These are phyloP conservation scores for Sitophilus oryzae DNA, from an alignment of 1,140 invertebrate species.

Conservation along the genomic window DNA sequence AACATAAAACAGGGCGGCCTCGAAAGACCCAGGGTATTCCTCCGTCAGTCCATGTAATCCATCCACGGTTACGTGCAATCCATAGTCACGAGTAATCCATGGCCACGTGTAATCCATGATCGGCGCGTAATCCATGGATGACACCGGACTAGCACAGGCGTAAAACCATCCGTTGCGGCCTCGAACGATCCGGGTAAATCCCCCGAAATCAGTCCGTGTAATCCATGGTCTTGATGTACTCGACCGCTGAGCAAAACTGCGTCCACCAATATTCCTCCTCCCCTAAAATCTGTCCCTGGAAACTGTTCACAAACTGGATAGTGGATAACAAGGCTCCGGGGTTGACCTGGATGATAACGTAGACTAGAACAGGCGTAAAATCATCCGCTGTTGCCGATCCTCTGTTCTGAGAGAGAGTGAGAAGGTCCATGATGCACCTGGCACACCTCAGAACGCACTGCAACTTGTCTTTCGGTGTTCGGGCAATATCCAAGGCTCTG, in stretches of 20 bases:
- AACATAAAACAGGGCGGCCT: background rate
- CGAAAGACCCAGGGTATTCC: too few species aligned
- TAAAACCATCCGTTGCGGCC: too few species aligned
- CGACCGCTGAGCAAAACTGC: constrained; percentile 92
- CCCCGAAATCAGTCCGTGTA: constrained; percentile 50
- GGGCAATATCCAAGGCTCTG: constrained; percentile 86
- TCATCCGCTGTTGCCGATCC: constrained; percentile 93
- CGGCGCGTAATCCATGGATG: too few species aligned
- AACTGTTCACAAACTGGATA: constrained; percentile 92
- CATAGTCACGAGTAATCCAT: too few species aligned
- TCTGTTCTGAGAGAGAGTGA: constrained; percentile 73
- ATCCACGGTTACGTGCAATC: too few species aligned
- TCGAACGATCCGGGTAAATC: background rate
- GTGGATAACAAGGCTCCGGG: constrained; percentile 92
- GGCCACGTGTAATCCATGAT: too few species aligned
- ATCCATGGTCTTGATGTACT: constrained; percentile 98
- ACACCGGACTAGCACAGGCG: too few species aligned
- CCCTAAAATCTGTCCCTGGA: constrained; percentile 75
- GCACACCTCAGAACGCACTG: constrained; percentile 77
- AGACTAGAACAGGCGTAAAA: constrained; percentile 93
- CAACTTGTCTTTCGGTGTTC: constrained; percentile 93
- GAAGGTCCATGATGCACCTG: constrained; percentile 87
- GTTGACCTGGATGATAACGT: constrained; percentile 93
- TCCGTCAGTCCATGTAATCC: too few species aligned
- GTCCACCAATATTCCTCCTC: constrained; percentile 99